Percentiles rank a stretch among this genome's conserved stretches.
Conservation (phyloP, 2,888 invertebrate species). For the Nephrotoma flavescens region DNA sequence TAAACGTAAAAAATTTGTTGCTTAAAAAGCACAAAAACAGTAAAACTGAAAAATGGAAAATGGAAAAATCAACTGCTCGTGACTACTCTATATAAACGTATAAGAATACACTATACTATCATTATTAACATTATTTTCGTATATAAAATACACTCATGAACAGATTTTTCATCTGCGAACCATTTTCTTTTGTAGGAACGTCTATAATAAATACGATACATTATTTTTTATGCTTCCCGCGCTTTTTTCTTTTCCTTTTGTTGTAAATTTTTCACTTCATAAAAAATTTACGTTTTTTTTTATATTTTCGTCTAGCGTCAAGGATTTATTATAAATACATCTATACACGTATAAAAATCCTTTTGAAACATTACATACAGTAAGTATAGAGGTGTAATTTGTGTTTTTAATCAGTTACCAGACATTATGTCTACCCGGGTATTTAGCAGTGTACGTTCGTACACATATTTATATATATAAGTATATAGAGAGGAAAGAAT, state of each 20-base stretch:
- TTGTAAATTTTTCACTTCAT: not conserved
- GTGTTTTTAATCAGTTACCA: not conserved
- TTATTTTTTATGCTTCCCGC: not conserved
- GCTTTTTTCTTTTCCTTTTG: not conserved
- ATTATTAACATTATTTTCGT: not conserved
- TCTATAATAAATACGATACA: not conserved
- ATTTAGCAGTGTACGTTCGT: not conserved
- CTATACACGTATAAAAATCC: not conserved
- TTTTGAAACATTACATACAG: not conserved
- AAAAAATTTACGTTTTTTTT: not conserved
- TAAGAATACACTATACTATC: not conserved
- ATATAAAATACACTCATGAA: not conserved
- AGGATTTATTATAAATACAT: not conserved
- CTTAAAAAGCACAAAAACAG: not conserved
- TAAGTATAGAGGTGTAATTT: not conserved
- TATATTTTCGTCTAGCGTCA: not conserved
- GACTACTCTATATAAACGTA: not conserved
- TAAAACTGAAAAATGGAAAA: not conserved
- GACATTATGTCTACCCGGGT: not conserved
- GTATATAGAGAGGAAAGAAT: not conserved
- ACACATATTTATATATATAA: not conserved
- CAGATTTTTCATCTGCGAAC: not conserved
- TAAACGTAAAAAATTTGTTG: not conserved
- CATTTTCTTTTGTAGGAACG: not conserved
- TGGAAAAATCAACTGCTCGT: not conserved